phyloP scores from a whole-genome alignment of 2,797 vertebrate species.

The Loriculus beryllinus region DNA sequence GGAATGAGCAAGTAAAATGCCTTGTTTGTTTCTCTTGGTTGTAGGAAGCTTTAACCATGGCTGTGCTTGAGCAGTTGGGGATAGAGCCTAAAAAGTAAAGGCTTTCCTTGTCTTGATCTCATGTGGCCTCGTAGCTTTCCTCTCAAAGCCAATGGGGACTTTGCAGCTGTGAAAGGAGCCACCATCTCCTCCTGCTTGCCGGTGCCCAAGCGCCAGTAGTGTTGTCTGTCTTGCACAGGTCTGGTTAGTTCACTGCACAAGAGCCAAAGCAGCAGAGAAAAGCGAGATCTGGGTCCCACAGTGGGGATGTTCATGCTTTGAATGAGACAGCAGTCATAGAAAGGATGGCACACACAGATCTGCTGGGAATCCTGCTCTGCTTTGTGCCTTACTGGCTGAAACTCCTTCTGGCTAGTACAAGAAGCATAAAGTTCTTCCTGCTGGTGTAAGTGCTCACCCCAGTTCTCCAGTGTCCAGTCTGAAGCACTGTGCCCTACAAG shows the following conservation, averaged over 20 bases:
- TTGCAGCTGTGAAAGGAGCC: not conserved
- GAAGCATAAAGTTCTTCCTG: not conserved
- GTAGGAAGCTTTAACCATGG: not conserved
- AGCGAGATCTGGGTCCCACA: not conserved
- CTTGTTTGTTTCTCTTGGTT: not conserved
- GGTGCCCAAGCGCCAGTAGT: not conserved
- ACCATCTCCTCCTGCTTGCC: not conserved
- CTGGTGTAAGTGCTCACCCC: not conserved
- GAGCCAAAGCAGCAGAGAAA: not conserved
- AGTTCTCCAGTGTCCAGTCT: not conserved
- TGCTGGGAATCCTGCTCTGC: not conserved
- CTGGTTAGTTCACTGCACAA: not conserved
- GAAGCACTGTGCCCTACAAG: not conserved
- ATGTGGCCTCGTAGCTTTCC: not conserved
- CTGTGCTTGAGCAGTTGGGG: not conserved
- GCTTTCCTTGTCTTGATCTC: not conserved
- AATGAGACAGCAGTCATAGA: not conserved
- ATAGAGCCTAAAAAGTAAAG: not conserved
- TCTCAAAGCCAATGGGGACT: not conserved
- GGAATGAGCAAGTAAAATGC: not conserved
- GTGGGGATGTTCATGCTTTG: not conserved
- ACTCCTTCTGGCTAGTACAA: not conserved
- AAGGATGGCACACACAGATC: fast-evolving
- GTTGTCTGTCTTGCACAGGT: not conserved
- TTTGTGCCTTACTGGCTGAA: not conserved